Conservation (phyloP, 2,797 vertebrate species). For the Peromyscus aztecus region DNA sequence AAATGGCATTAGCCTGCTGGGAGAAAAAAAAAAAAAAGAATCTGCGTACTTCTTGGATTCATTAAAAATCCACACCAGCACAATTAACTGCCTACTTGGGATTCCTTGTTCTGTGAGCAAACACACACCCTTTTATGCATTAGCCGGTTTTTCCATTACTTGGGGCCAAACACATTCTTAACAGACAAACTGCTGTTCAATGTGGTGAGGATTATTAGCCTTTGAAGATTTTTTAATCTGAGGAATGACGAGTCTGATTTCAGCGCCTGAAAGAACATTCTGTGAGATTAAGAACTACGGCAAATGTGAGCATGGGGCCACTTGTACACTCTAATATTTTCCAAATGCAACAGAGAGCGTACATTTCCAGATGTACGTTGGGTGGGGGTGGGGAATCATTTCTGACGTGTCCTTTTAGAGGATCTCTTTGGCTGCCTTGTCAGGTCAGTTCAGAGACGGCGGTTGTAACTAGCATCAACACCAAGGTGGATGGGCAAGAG, state of each 20-base stretch:
- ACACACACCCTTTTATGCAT: conserved; percentile 40
- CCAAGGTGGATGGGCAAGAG: not conserved
- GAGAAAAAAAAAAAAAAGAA: not conserved
- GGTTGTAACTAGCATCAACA: not conserved
- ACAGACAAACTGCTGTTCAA: conserved; percentile 45
- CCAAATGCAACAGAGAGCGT: not conserved
- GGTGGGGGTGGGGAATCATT: not conserved
- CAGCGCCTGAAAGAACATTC: conserved; percentile 58
- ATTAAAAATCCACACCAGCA: not conserved
- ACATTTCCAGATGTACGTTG: not conserved
- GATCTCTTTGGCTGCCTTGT: not conserved
- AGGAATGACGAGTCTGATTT: conserved; percentile 43
- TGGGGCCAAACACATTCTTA: conserved; percentile 58
- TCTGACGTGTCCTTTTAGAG: not conserved
- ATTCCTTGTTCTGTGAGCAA: conserved; percentile 47
- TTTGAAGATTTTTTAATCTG: conserved; percentile 65
- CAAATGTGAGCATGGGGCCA: not conserved
- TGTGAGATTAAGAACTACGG: conserved; percentile 26
- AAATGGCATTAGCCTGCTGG: not conserved
- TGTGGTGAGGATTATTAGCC: conserved; percentile 63
- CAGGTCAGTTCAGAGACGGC: not conserved
- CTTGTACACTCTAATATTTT: not conserved
- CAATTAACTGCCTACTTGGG: not conserved
- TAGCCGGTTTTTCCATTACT: conserved; percentile 66
- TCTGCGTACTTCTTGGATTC: not conserved